Evolutionary conservation across 2,797 vertebrate genomes (phyloP).

Genomic region (Acrossocheilus wenchowensis): DNA sequence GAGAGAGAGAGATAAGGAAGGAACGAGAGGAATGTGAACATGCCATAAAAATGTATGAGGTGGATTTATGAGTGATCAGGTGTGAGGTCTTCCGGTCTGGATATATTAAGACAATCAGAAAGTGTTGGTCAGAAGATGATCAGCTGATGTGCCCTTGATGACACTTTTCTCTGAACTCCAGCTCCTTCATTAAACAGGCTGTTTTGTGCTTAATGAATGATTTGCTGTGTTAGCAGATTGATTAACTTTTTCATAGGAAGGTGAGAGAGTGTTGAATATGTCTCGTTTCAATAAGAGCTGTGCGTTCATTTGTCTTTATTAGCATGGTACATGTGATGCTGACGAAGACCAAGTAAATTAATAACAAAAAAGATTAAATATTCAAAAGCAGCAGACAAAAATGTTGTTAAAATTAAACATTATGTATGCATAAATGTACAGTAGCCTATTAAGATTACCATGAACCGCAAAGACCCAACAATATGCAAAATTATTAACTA

Average conservation of each 20-base stretch:
- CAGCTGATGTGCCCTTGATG: conserved; percentile 32
- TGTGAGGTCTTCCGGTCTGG: conserved; percentile 14
- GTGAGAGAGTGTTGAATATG: background rate
- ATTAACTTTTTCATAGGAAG: conserved; percentile 25
- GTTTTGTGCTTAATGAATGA: conserved; percentile 20
- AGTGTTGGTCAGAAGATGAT: conserved; percentile 32
- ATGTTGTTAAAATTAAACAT: background rate
- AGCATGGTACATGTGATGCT: background rate
- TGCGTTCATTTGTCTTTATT: conserved; percentile 35
- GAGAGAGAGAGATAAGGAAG: conserved; percentile 13
- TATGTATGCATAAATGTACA: background rate
- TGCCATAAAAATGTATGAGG: conserved; percentile 53
- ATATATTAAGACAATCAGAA: conserved; percentile 47
- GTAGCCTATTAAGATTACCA: background rate
- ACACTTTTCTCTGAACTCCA: conserved; percentile 6
- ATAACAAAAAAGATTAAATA: background rate
- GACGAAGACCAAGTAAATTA: background rate
- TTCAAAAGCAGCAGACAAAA: background rate
- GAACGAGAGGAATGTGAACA: conserved; percentile 11
- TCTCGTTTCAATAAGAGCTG: background rate
- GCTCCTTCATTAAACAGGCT: conserved; percentile 24
- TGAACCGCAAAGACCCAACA: background rate
- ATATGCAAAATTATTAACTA: background rate
- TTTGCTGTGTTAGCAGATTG: conserved; percentile 22
- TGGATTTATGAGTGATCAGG: conserved; percentile 35